Conservation (phyloP, 1,140 invertebrate species). For the Drosophila sproati region DNA sequence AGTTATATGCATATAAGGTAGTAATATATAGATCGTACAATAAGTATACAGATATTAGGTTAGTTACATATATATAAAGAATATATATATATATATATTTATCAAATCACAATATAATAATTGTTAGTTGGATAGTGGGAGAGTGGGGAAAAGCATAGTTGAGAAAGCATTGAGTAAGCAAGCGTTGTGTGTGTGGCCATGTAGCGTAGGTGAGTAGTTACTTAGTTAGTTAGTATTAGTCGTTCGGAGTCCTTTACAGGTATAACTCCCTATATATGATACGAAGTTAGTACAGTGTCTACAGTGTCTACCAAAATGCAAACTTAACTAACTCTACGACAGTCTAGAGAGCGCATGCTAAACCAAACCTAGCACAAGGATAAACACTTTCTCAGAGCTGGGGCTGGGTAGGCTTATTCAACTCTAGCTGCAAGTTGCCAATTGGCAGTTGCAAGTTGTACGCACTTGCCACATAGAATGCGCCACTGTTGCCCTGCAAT, state of each 20-base stretch:
- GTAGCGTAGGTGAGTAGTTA: slow-evolving; percentile 42
- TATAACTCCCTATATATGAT: slow-evolving; percentile 10
- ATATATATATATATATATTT: background rate
- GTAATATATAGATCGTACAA: slow-evolving; percentile 53
- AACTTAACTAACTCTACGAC: slow-evolving; percentile 20
- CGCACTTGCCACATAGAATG: slow-evolving; percentile 68
- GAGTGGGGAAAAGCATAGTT: slow-evolving; percentile 20
- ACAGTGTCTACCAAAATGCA: slow-evolving; percentile 36
- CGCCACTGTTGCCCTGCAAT: slow-evolving; percentile 32
- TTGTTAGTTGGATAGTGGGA: slow-evolving; percentile 17
- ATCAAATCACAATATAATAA: slow-evolving; percentile 29
- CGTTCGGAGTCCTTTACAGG: background rate
- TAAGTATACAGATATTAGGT: slow-evolving; percentile 60
- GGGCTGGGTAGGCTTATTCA: background rate
- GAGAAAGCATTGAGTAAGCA: slow-evolving; percentile 47
- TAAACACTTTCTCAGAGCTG: slow-evolving; percentile 9
- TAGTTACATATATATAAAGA: slow-evolving; percentile 36
- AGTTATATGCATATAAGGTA: slow-evolving; percentile 36
- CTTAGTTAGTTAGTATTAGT: slow-evolving; percentile 1
- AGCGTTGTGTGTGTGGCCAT: slow-evolving; percentile 65
- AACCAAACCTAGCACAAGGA: slow-evolving; percentile 26
- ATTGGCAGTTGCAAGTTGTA: slow-evolving; percentile 32
- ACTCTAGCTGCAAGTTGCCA: slow-evolving; percentile 8
- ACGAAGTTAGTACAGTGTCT: slow-evolving; percentile 19
- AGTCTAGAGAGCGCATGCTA: slow-evolving; percentile 41